phyloP scores from a whole-genome alignment of 2,797 vertebrate genomes.

The Microctenopoma steveboyesi region DNA sequence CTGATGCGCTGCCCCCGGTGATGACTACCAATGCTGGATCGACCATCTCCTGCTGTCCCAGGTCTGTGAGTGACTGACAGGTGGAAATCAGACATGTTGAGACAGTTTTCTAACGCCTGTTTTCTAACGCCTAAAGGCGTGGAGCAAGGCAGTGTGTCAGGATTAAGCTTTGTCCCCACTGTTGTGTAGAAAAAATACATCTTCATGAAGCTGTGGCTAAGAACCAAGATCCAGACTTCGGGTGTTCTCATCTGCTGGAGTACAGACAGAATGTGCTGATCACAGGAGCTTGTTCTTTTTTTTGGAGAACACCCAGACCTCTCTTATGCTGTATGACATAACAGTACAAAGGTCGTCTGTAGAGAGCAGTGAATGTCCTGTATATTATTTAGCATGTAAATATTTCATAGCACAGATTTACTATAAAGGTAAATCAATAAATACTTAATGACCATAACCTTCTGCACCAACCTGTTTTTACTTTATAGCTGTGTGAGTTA shows the following conservation, averaged over 20 bases:
- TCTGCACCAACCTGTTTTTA: too few relatives aligned
- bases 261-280: slow-evolving; percentile 77
- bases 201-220: slow-evolving; percentile 89
- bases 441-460: background rate
- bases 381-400: background rate
- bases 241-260: slow-evolving; percentile 77
- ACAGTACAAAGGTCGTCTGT: slow-evolving; percentile 45
- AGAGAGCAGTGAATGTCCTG: background rate
- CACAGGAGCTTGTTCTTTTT: slow-evolving; percentile 81
- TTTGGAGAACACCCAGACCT: slow-evolving; percentile 81
- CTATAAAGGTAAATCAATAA: background rate
- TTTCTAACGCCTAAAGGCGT: slow-evolving; percentile 83
- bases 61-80: slow-evolving; percentile 52
- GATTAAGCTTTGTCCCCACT: slow-evolving; percentile 69
- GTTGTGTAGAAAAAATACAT: slow-evolving; percentile 75
- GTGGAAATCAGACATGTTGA: slow-evolving; percentile 81
- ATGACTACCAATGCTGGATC: slow-evolving; percentile 45
- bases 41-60: slow-evolving; percentile 33
- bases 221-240: slow-evolving; percentile 91
- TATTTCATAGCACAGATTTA: background rate
- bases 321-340: slow-evolving; percentile 81
- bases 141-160: slow-evolving; percentile 39
- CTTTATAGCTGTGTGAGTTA: background rate
- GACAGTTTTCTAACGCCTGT: slow-evolving; percentile 87
- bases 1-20: slow-evolving; percentile 40